Evolutionary conservation across 2,888 invertebrate species (phyloP).

Genomic region (Zonitis immaculata): DNA sequence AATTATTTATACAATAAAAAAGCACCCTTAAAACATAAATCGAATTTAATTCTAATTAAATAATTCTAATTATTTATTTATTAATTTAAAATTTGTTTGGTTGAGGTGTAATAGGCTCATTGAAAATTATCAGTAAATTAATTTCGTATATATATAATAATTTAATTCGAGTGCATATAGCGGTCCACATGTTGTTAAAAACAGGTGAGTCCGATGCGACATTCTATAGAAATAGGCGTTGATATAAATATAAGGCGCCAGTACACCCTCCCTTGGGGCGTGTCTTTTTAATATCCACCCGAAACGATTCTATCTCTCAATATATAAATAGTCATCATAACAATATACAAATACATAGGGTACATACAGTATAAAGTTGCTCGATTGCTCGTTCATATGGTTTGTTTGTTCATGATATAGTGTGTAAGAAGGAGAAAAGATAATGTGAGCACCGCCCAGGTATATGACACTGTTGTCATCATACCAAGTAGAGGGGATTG

Average conservation of each 20-base stretch:
- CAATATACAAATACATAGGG: too few relatives aligned
- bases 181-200: too few relatives aligned
- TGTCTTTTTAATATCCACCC: conserved; percentile 13
- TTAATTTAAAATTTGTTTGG: neutral
- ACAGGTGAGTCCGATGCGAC: conserved; percentile 5
- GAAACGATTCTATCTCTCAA: conserved; percentile 1
- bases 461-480: conserved; percentile 48
- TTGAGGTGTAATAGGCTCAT: conserved; percentile 7
- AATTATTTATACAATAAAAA: too few relatives aligned
- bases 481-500: conserved; percentile 29
- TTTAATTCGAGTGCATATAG: too few relatives aligned
- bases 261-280: conserved; percentile 19
- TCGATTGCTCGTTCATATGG: too few relatives aligned
- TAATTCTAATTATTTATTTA: neutral
- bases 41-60: too few relatives aligned
- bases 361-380: too few relatives aligned
- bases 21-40: too few relatives aligned
- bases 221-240: conserved; percentile 8
- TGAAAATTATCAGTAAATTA: conserved; percentile 17
- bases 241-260: neutral
- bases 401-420: too few relatives aligned
- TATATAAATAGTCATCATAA: neutral
- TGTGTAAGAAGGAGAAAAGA: conserved; percentile 28
- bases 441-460: conserved; percentile 51
- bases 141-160: conserved; percentile 14